Evolutionary conservation across 2,113 vertebrate species (phyloP).

Genomic region (Hassar affinis): DNA sequence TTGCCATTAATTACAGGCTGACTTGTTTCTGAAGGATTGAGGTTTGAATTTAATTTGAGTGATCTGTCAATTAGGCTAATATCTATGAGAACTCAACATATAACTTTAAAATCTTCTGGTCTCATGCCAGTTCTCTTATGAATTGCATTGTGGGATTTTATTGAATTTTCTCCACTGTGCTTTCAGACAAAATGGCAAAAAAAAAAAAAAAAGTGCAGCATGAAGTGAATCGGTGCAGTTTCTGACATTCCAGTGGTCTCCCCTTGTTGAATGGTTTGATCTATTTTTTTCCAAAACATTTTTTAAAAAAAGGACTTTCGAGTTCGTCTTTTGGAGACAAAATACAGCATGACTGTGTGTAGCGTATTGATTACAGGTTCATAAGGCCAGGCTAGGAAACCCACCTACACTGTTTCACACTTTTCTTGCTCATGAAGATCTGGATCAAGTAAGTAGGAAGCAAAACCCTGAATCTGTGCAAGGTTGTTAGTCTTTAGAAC

Average conservation of each 20-base stretch:
- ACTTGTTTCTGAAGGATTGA: not conserved
- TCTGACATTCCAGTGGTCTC: not conserved
- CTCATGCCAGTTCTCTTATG: not conserved
- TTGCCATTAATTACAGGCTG: not conserved
- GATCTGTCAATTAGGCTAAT: not conserved
- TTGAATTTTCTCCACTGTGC: not conserved
- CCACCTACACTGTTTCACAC: slow-evolving; percentile 16
- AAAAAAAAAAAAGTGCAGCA: not conserved
- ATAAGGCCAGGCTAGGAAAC: slow-evolving; percentile 8
- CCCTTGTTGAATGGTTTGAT: not conserved
- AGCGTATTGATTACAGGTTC: slow-evolving; percentile 17
- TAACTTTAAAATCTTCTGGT: not conserved
- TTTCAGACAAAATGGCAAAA: not conserved
- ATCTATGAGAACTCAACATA: not conserved
- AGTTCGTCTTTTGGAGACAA: not conserved
- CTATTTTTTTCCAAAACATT: not conserved
- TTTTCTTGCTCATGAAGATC: not conserved
- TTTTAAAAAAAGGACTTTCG: not conserved
- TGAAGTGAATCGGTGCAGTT: not conserved
- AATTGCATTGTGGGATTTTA: not conserved
- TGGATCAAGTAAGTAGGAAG: slow-evolving; percentile 2
- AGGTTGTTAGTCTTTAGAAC: not conserved
- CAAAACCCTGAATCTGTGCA: not conserved
- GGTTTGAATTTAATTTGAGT: not conserved
- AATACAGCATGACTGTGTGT: not conserved